Conservation (phyloP, 2,888 invertebrate species). For the Apotomis turbidana region DNA sequence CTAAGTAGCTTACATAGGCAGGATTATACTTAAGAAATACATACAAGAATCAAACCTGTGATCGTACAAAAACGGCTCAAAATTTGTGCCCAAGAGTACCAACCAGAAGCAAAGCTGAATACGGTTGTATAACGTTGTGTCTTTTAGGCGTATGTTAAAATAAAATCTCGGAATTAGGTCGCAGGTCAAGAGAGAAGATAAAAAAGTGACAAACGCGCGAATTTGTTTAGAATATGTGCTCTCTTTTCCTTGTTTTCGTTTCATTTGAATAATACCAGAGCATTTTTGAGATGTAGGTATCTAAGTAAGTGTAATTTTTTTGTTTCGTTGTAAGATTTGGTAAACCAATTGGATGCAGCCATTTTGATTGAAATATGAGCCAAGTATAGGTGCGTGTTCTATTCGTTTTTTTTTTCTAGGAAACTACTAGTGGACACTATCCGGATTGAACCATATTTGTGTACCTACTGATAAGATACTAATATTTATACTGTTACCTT, state of each 20-base stretch:
- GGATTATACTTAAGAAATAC: background rate
- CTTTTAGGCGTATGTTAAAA: slow-evolving; percentile 14
- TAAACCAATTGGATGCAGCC: too few species aligned
- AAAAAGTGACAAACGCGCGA: slow-evolving; percentile 22
- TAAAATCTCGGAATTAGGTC: slow-evolving; percentile 33
- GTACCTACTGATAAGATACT: background rate
- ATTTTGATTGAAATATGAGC: too few species aligned
- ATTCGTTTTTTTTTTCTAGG: too few species aligned
- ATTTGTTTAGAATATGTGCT: slow-evolving; percentile 3
- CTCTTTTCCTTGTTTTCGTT: slow-evolving; percentile 21
- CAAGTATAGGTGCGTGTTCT: too few species aligned
- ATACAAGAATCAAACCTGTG: background rate
- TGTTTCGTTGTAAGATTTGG: background rate
- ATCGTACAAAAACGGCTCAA: background rate
- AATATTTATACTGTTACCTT: slow-evolving; percentile 6
- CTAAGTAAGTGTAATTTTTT: background rate
- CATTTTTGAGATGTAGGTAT: background rate
- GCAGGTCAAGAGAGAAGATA: slow-evolving; percentile 24
- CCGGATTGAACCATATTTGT: slow-evolving; percentile 1
- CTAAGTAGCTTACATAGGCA: background rate
- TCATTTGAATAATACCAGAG: background rate
- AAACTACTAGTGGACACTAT: too few species aligned
- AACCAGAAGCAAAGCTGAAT: background rate
- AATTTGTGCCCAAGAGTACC: background rate
- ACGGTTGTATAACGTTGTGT: background rate